These are phyloP conservation scores for Orchestia grillus DNA, from an alignment of 1,140 invertebrate species.

Conservation along the genomic window DNA sequence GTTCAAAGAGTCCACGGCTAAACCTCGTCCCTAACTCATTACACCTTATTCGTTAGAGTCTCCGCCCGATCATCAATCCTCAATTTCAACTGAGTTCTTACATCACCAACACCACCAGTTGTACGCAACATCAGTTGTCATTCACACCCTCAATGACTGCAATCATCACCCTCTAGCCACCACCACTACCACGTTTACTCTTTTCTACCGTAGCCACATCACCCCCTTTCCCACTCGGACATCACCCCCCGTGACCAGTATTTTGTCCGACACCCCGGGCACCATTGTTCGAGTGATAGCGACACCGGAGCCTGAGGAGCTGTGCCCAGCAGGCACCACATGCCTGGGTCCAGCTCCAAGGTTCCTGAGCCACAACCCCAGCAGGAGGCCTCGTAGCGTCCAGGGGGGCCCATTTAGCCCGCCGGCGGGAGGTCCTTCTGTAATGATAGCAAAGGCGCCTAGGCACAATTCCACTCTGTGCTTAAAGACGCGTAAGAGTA, in stretches of 20 bases:
- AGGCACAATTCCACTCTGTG: neutral
- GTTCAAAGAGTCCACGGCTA: too few relatives aligned
- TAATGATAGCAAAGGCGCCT: constrained; percentile 35
- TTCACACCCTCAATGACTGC: neutral
- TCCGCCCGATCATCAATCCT: too few relatives aligned
- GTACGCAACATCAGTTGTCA: neutral
- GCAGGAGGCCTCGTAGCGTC: neutral
- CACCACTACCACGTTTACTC: neutral
- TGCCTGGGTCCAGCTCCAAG: neutral
- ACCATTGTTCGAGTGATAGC: constrained; percentile 6
- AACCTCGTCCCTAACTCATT: too few relatives aligned
- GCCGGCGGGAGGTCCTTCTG: neutral
- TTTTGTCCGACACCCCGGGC: neutral
- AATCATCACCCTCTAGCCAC: neutral
- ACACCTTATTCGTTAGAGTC: too few relatives aligned
- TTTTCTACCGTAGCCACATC: too few relatives aligned
- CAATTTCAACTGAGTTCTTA: neutral
- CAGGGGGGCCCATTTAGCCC: constrained; percentile 40
- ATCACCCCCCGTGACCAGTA: neutral
- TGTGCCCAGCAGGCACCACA: neutral
- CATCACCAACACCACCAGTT: neutral
- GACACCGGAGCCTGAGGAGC: neutral
- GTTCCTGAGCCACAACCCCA: constrained; percentile 30
- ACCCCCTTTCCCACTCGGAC: neutral
- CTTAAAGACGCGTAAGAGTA: neutral